Conservation (phyloP, 2,888 invertebrate species). For the Schrankia costaestrigalis region DNA sequence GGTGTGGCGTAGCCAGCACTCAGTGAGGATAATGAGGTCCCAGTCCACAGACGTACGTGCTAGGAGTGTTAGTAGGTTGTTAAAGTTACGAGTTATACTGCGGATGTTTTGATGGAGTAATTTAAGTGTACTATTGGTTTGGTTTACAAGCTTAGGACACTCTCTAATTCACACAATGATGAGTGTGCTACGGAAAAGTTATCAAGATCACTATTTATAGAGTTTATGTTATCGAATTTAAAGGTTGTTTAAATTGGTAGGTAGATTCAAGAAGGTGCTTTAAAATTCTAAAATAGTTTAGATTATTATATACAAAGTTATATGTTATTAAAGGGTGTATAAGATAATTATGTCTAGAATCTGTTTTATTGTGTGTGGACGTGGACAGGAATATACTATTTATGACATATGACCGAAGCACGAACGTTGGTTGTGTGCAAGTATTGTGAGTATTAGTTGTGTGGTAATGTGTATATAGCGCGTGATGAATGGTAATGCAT, state of each 20-base stretch:
- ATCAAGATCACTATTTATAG: background rate
- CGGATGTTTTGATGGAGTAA: no score
- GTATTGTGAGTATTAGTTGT: background rate
- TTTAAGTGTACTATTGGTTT: no score
- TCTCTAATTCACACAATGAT: slow-evolving; percentile 3
- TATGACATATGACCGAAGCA: background rate
- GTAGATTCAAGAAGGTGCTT: background rate
- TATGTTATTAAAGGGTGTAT: background rate
- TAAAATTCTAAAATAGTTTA: no score
- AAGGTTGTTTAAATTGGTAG: background rate
- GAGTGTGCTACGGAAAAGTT: slow-evolving; percentile 1
- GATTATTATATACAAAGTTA: background rate
- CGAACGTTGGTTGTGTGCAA: background rate
- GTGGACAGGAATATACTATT: background rate
- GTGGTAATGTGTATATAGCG: background rate
- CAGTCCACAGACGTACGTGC: no score
- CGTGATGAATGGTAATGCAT: background rate
- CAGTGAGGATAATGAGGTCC: no score
- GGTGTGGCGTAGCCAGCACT: no score
- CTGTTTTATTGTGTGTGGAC: background rate
- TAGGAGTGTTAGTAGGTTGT: no score
- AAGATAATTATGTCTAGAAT: background rate
- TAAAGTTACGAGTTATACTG: no score
- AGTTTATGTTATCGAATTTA: background rate
- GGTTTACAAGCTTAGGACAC: background rate